Evolutionary conservation across 2,797 vertebrate species (phyloP).

Genomic region (Liparis tanakae): DNA sequence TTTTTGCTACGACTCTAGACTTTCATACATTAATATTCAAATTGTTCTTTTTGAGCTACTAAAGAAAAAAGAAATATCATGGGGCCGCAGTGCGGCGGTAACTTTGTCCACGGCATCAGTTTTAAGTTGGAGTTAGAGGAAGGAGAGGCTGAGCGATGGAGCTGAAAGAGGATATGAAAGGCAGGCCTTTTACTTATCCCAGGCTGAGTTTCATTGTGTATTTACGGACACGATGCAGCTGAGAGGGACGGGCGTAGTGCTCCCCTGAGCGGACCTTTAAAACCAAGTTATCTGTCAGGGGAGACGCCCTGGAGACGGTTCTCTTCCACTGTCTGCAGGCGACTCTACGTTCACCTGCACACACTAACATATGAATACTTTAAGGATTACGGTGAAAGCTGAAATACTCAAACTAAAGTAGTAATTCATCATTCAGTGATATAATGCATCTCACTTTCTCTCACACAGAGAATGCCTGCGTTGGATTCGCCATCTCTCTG

Average conservation of each 20-base stretch:
- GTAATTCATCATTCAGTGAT: background rate
- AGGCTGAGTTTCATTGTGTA: constrained; percentile 42
- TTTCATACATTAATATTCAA: background rate
- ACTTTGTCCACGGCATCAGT: constrained; percentile 3
- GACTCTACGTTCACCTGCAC: constrained; percentile 7
- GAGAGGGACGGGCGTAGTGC: constrained; percentile 50
- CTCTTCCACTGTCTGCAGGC: constrained; percentile 27
- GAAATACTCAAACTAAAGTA: background rate
- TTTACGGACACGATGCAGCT: constrained; percentile 20
- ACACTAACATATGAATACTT: background rate
- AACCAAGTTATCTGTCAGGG: constrained; percentile 29
- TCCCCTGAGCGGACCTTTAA: constrained; percentile 58
- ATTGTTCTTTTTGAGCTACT: constrained; percentile 18
- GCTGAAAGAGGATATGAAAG: constrained; percentile 56
- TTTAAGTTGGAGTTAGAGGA: constrained; percentile 40
- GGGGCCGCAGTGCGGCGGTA: constrained; percentile 9
- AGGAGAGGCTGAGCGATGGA: constrained; percentile 40
- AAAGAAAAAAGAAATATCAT: constrained; percentile 23
- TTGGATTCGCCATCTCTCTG: constrained; percentile 96
- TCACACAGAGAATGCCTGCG: constrained; percentile 92
- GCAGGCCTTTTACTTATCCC: constrained; percentile 69
- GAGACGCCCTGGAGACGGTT: constrained; percentile 37
- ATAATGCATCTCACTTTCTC: constrained; percentile 9
- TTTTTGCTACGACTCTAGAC: background rate
- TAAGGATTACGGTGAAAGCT: background rate